phyloP scores from a whole-genome alignment of 2,888 invertebrate genomes.

The Adela reaumurella region DNA sequence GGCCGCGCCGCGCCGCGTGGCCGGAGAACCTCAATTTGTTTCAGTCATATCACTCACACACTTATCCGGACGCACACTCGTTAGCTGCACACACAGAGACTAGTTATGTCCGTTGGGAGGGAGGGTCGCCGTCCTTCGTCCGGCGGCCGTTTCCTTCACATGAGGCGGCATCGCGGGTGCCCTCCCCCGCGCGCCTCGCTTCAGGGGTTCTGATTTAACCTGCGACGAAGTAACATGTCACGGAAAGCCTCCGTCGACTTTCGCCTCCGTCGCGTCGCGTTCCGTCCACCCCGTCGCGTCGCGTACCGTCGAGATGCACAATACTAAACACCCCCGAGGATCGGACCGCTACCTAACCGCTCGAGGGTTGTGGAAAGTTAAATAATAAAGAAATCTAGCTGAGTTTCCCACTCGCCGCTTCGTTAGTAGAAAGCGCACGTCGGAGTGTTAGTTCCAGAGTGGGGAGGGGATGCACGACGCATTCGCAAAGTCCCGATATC shows the following conservation, averaged over 20 bases:
- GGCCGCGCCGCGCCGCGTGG: background rate
- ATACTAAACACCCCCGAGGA: slow-evolving; percentile 35
- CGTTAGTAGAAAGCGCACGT: slow-evolving; percentile 53
- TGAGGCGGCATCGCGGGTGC: background rate
- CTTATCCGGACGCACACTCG: background rate
- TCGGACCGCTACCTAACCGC: slow-evolving; percentile 36
- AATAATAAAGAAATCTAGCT: slow-evolving; percentile 23
- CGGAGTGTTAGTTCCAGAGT: slow-evolving; percentile 24
- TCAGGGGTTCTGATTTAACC: slow-evolving; percentile 54
- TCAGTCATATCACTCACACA: background rate
- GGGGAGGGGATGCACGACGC: slow-evolving; percentile 53
- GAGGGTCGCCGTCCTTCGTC: background rate
- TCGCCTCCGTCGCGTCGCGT: slow-evolving; percentile 23
- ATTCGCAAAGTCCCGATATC: too few species aligned
- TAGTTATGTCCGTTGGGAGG: too few species aligned
- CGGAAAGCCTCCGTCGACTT: background rate
- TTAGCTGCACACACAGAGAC: background rate
- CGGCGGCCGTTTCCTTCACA: background rate
- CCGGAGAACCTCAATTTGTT: background rate
- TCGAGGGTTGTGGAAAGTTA: slow-evolving; percentile 45
- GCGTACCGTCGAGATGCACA: slow-evolving; percentile 43
- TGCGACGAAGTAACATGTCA: slow-evolving; percentile 20
- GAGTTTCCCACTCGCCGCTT: slow-evolving; percentile 18
- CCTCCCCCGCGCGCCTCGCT: background rate
- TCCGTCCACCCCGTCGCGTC: slow-evolving; percentile 43